A percentile compares a stretch with the other conserved stretches of the same genome.
Conservation (phyloP, 2,888 invertebrate genomes). For the Piscicola geometra region DNA sequence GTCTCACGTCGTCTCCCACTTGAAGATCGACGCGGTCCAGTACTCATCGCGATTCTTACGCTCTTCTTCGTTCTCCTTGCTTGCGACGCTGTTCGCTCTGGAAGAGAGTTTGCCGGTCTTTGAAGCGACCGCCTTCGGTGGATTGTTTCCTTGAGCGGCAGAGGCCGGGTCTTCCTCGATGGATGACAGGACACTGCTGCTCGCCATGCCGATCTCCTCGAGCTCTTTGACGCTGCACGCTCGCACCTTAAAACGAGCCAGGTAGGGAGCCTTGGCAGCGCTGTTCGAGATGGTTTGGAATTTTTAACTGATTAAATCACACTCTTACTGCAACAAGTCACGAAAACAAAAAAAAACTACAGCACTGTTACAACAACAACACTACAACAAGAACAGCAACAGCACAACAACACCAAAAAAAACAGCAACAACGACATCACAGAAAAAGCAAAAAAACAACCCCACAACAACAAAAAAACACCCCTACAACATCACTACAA, state of each 20-base stretch:
- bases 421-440: no score
- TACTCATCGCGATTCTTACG: conserved; percentile 56
- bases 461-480: no score
- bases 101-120: not conserved
- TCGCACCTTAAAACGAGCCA: conserved; percentile 86
- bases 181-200: conserved; percentile 13
- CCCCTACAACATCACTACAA: no score
- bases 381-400: no score
- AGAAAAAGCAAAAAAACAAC: no score
- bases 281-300: no score
- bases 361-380: no score
- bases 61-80: not conserved
- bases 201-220: conserved; percentile 61
- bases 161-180: not conserved
- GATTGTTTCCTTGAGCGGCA: not conserved
- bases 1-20: conserved; percentile 56
- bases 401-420: no score
- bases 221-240: conserved; percentile 86
- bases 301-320: no score
- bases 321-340: no score
- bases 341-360: no score
- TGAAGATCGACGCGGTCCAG: conserved; percentile 98
- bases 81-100: not conserved
- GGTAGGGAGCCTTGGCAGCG: conserved; percentile 96
- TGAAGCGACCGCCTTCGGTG: not conserved